Base-by-base conservation (phyloP, 1,140 invertebrate genomes). In the Heliconius himera region DNA sequence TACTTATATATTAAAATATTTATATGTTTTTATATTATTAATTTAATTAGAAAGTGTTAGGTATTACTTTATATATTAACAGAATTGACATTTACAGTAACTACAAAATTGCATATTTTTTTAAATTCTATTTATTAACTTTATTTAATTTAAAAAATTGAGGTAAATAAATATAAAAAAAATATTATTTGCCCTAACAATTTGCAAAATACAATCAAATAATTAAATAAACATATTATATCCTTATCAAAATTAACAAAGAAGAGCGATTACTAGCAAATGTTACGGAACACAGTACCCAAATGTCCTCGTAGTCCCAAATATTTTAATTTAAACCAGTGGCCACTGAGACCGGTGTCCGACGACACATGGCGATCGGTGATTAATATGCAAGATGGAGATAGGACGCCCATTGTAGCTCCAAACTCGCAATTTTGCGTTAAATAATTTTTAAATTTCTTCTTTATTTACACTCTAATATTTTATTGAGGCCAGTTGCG, bases 361-460 rank as follows among this genome's bases (percentile, higher is more conserved):
- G 81, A 85, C 85, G 84, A 84, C 91, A 93, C 84, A 88, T 93
- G 92, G 84, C 83, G 89, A 77, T 70, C 82, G 77, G 83, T 94
- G 91, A 94, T 94, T 94, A 94, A 93, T 93, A 94, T 93, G 91
- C 92, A 89, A 84, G 88, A 87, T 87, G 84, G 86, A 89, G 86
- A 86, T 82, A 84, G 85, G 26, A 70, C 74, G 26, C 1, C 60
- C 60, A 16, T 66, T 66, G 60, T 66, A 66, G 60, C 60, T 26
- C 22, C 60, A 16, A 66, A 22, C 6, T 66, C 60, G 1, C 60
- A 66, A 66, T 66, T 66, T 66, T 29, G 4, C 13, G 13, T 26
- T 66, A 5, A 66, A 13, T 66, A 66, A 16, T 26, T 66, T 66
- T 66, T 26, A 26, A 66, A 66, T 26, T 0, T 29, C n/a, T 56